A percentile compares a stretch with the other conserved stretches of the same genome.
These are phyloP conservation scores for Diplolepis rosae DNA, from an alignment of 2,888 invertebrate genomes.

Conservation along the genomic window DNA sequence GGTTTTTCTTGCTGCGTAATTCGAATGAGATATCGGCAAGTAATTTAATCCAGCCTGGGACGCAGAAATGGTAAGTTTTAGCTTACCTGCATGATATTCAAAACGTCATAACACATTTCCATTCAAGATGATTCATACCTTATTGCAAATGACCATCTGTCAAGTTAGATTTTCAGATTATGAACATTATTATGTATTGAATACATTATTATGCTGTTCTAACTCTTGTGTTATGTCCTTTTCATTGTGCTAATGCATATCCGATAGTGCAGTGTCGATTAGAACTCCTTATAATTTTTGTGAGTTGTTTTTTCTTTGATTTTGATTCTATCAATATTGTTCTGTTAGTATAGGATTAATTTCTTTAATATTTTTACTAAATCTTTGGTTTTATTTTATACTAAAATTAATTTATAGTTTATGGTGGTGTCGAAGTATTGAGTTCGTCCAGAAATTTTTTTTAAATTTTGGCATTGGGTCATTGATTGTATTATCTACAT, in stretches of 20 bases:
- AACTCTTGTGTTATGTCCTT: background rate
- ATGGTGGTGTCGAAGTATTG: too few relatives aligned
- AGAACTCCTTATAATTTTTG: background rate
- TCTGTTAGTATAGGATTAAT: too few relatives aligned
- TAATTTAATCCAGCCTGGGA: background rate
- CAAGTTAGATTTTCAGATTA: background rate
- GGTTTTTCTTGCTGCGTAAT: background rate
- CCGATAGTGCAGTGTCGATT: background rate
- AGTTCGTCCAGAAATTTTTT: too few relatives aligned
- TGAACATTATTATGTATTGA: background rate
- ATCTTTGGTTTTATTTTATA: too few relatives aligned
- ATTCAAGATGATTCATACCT: background rate
- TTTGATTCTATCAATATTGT: too few relatives aligned
- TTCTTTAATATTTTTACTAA: too few relatives aligned
- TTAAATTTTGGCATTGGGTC: too few relatives aligned
- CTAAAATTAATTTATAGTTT: too few relatives aligned
- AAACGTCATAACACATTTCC: background rate
- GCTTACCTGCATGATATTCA: background rate
- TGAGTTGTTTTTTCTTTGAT: background rate
- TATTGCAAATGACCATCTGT: conserved; percentile 4
- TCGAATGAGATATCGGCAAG: background rate
- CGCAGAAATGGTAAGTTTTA: conserved; percentile 3
- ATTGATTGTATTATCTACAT: background rate
- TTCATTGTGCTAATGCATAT: background rate
- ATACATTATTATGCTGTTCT: background rate